These are phyloP conservation scores for Erythrocebus patas DNA, from an alignment of 2,113 vertebrate species.

Conservation along the genomic window DNA sequence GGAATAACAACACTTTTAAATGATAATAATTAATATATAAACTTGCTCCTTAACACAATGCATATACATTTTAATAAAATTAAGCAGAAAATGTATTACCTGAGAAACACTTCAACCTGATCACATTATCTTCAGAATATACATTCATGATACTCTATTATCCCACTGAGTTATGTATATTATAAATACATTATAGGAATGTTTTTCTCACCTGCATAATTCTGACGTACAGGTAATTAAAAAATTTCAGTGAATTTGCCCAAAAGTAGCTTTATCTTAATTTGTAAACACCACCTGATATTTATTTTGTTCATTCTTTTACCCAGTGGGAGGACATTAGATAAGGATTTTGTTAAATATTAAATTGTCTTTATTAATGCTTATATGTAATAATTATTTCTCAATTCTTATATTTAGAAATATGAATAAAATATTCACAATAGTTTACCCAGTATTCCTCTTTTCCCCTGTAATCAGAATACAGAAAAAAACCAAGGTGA, in stretches of 20 bases:
- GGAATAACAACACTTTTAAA: slow-evolving; percentile 18
- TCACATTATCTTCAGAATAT: not conserved
- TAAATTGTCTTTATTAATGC: slow-evolving; percentile 12
- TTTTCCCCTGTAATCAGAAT: not conserved
- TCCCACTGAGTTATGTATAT: not conserved
- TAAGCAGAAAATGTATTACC: not conserved
- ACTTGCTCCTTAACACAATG: slow-evolving; percentile 3
- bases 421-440: not conserved
- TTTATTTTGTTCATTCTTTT: not conserved
- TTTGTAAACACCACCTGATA: not conserved
- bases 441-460: not conserved
- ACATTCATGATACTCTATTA: not conserved
- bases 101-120: not conserved
- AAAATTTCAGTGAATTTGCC: not conserved
- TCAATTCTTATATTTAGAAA: slow-evolving; percentile 34
- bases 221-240: slow-evolving; percentile 13
- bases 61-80: not conserved
- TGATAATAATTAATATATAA: not conserved
- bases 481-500: not conserved
- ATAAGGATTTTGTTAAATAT: not conserved
- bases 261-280: not conserved
- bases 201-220: not conserved
- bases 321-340: not conserved
- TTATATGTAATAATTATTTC: slow-evolving; percentile 3
- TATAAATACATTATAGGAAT: not conserved